phyloP scores from a whole-genome alignment of 2,113 vertebrate species.

The Enhydra lutris region DNA sequence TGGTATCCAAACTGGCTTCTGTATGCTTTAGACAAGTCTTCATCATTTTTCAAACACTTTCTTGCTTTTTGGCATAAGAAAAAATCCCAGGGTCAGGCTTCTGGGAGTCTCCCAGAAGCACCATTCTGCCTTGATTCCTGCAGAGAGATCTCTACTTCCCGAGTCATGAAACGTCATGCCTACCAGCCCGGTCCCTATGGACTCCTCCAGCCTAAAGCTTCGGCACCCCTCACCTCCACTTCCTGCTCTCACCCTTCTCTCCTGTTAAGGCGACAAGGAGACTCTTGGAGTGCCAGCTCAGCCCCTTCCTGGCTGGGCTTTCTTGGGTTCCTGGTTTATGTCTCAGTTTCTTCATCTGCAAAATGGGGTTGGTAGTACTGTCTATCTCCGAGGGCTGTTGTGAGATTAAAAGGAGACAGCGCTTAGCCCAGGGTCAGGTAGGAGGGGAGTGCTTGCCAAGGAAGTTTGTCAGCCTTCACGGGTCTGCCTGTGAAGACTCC shows the following conservation, averaged over 20 bases:
- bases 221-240: accelerated
- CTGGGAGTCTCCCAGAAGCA: not conserved
- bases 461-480: too few relatives aligned
- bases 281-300: too few relatives aligned
- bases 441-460: not conserved
- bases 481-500: not conserved
- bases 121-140: not conserved
- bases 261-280: not conserved
- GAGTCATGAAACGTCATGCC: not conserved
- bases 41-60: not conserved
- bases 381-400: not conserved
- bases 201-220: not conserved
- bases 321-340: not conserved
- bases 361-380: not conserved
- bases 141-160: not conserved
- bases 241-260: not conserved
- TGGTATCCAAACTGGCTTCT: not conserved
- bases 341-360: not conserved
- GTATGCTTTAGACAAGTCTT: not conserved
- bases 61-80: not conserved
- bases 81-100: not conserved
- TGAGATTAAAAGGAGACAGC: too few relatives aligned
- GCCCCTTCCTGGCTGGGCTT: too few relatives aligned
- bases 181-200: not conserved
- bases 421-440: not conserved